phyloP scores from a whole-genome alignment of 2,888 invertebrate genomes.

The Parapristionchus giblindavisi region DNA sequence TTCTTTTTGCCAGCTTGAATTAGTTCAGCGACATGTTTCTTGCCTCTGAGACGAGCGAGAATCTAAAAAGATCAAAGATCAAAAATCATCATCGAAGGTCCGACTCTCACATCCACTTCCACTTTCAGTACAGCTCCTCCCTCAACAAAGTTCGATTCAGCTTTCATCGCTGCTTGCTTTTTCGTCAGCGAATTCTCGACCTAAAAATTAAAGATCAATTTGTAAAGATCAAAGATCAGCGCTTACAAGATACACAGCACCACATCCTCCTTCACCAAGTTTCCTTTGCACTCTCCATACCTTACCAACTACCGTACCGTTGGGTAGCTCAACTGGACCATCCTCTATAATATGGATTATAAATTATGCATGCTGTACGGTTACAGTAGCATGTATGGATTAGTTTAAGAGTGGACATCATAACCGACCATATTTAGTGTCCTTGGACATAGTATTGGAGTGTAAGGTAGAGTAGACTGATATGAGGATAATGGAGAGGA shows the following conservation, averaged over 20 bases:
- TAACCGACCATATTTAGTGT: no score
- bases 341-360: constrained; percentile 33
- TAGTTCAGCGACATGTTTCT: constrained; percentile 52
- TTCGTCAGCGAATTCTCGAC: constrained; percentile 23
- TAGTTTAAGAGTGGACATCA: no score
- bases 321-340: constrained; percentile 32
- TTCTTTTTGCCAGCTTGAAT: constrained; percentile 42
- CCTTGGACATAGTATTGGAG: no score
- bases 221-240: not conserved
- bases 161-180: constrained; percentile 32
- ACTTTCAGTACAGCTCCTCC: constrained; percentile 39
- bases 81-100: no score
- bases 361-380: no score
- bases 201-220: not conserved
- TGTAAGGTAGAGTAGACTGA: no score
- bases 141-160: constrained; percentile 37
- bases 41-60: constrained; percentile 39
- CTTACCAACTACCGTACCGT: constrained; percentile 32
- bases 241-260: constrained; percentile 35
- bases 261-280: constrained; percentile 37
- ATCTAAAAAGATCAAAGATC: constrained; percentile 34
- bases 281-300: constrained; percentile 33
- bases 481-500: no score
- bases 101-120: constrained; percentile 37
- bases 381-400: no score